Percentiles rank a stretch among this genome's conserved stretches.
These are phyloP conservation scores for Tragulus kanchil DNA, from an alignment of 2,113 vertebrate genomes.

Conservation along the genomic window DNA sequence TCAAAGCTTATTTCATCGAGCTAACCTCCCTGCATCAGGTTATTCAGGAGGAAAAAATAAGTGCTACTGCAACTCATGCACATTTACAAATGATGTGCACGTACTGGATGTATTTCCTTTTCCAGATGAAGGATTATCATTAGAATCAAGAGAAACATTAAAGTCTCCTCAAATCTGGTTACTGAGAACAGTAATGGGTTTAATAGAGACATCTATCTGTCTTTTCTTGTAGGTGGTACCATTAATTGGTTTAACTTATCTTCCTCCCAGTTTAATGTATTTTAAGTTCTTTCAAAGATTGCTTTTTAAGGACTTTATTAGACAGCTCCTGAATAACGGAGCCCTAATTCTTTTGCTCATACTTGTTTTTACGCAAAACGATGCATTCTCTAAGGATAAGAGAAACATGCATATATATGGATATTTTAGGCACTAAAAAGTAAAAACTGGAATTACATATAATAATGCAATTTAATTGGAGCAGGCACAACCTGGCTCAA, in stretches of 20 bases:
- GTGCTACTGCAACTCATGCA: background rate
- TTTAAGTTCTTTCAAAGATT: slow-evolving; percentile 70
- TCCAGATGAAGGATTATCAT: slow-evolving; percentile 71
- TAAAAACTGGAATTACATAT: slow-evolving; percentile 35
- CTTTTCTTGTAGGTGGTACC: slow-evolving; percentile 68
- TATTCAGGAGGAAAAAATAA: slow-evolving; percentile 12
- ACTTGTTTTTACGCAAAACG: slow-evolving; percentile 8
- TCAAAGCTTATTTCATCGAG: slow-evolving; percentile 47
- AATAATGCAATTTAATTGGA: slow-evolving; percentile 21
- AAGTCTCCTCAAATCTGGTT: slow-evolving; percentile 71
- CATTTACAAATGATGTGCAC: slow-evolving; percentile 46
- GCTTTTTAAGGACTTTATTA: slow-evolving; percentile 74
- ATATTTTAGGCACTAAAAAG: slow-evolving; percentile 60
- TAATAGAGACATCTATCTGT: slow-evolving; percentile 70
- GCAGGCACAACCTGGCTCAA: background rate
- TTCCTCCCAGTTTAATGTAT: slow-evolving; percentile 60
- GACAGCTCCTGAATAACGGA: slow-evolving; percentile 36
- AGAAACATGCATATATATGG: slow-evolving; percentile 44
- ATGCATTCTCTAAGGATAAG: background rate
- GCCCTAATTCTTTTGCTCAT: slow-evolving; percentile 55
- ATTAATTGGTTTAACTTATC: slow-evolving; percentile 72
- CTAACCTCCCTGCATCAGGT: slow-evolving; percentile 11
- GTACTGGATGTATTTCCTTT: slow-evolving; percentile 61
- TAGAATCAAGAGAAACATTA: slow-evolving; percentile 74
- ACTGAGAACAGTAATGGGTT: slow-evolving; percentile 74